Conservation (phyloP, 2,797 vertebrate genomes). For the Xenops minutus region DNA sequence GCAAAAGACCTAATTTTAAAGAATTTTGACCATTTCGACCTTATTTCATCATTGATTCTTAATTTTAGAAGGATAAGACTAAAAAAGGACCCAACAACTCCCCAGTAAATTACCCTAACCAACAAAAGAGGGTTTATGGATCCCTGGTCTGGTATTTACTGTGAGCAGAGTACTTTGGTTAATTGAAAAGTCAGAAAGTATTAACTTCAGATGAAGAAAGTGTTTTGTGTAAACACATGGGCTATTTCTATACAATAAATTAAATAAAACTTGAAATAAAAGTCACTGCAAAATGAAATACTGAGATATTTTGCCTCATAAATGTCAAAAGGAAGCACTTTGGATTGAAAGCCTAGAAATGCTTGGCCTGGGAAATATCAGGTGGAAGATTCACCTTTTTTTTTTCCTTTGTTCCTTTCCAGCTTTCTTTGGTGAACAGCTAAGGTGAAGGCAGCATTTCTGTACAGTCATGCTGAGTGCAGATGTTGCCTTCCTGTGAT, state of each 20-base stretch:
- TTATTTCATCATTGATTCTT: neutral
- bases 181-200: neutral
- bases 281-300: neutral
- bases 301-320: neutral
- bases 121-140: neutral
- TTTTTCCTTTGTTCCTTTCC: neutral
- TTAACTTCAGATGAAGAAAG: neutral
- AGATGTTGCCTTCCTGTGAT: neutral
- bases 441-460: neutral
- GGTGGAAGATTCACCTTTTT: neutral
- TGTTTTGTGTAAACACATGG: neutral
- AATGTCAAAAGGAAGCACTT: neutral
- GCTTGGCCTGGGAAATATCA: neutral
- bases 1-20: neutral
- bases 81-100: neutral
- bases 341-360: neutral
- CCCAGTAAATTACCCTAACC: accelerated
- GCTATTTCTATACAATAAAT: neutral
- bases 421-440: neutral
- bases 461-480: neutral
- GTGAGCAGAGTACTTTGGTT: neutral
- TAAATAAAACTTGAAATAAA: neutral
- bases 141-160: neutral
- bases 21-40: neutral
- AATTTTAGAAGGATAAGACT: neutral